Base-by-base conservation (phyloP, 1,140 invertebrate genomes). In the Scaptomyza hsui region DNA sequence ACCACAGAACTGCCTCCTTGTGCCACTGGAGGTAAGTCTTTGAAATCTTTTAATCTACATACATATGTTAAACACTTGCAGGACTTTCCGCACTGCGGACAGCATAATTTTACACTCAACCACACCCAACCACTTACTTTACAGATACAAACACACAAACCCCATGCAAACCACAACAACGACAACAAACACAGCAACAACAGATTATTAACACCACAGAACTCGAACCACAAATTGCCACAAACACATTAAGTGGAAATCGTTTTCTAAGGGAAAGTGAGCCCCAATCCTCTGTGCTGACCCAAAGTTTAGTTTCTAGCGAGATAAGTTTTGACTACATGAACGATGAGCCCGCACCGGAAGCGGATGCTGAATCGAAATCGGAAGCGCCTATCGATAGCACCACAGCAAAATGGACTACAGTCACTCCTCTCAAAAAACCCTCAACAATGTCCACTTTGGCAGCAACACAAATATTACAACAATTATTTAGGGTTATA, bases 91-190 rank as follows among this genome's bases (percentile, higher is more conserved):
- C 29, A 16, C 24, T 29, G 18, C 39, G 9, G 9, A 21, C 45
- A 41, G n/a, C 24, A 35, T 15, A 16, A 18, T 29, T 16, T 10
- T 5, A 56, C 44, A 64, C 55, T n/a, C 29, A 39, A 42, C 18
- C 21, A 57, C 51, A 72, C 56, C 53, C 42, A 53, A 42, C 51
- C 44, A 67, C 49, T 53, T 67, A 45, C 55, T 51, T 81, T 63
- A 49, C 78, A 80, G 78, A 80, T 68, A 63, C 61, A 60, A 49
- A 60, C 19, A 79, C 65, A 60, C 63, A 62, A 32, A 12, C 47
- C 3, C 59, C 68, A 56, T 78, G 76, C 71, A 75, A 56, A 71
- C 71, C 48, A 74, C 68, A 78, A 61, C 74, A 52, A 59, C 67
- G 51, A 26, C 42, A 51, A 16, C 24, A 41, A 62, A 7, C 49